Evolutionary conservation across 2,113 vertebrate species (phyloP), one percentile per base, ranked within the genome.

Genomic region (Ctenomys sociabilis): DNA sequence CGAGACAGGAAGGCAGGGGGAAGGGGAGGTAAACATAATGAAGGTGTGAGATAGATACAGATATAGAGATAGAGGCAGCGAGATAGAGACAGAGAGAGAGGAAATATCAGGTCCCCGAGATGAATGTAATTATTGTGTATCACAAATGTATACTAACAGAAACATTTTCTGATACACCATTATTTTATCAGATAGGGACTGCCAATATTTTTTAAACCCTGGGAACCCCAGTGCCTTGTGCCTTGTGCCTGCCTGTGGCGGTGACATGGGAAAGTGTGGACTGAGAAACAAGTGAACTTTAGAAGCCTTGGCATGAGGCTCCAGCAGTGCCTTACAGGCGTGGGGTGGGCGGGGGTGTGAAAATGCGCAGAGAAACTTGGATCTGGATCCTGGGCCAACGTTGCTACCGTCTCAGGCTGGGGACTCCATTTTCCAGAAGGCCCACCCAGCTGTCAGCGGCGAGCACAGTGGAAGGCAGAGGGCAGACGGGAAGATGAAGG

Each of bases 351-450:
- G 12, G 57, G n/a, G 40, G 49, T 12, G 7, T 12, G 45, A 96
- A 94, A 92, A 72, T n/a, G 43, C 61, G 54, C 37, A 84, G 93
- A 90, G 8, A 54, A 54, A 81, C 73, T 89, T 59, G 37, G 59
- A 52, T 87, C 89, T 45, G 88, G 64, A 45, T 43, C 72, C 70
- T 66, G 68, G 75, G 43, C 70, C 64, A 77, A 89, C n/a, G 49
- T 73, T 28, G 63, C 43, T 94, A 49, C 91, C 45, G 85, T 85
- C 77, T 73, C 10, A 66, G 75, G 32, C 45, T 1, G 0, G 30
- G 40, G 68, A 68, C 70, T 77, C 4, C 11, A 7, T 85, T 96
- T 96, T 68, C 68, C 75, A n/a, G 73, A 96, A 94, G 68, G 26
- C 61, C 37, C 73, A 93, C 81, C 88, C 83, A 88, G 59, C 70